These are phyloP conservation scores for Natrix natrix DNA, from an alignment of 2,797 vertebrate genomes.

Conservation along the genomic window DNA sequence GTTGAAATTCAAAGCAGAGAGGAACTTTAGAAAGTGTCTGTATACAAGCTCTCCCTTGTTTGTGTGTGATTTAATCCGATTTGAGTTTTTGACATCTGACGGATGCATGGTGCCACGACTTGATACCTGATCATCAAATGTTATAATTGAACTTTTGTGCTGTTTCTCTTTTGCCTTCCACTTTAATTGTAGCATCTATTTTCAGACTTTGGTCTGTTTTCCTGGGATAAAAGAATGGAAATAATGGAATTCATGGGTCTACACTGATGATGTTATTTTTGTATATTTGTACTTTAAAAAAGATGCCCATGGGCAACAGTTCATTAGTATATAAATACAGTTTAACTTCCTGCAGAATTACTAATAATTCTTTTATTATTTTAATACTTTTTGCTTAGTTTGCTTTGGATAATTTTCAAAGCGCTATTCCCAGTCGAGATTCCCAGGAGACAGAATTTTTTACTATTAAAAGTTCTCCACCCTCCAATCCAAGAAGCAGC, in stretches of 20 bases:
- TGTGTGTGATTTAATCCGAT: not conserved
- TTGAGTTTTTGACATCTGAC: not conserved
- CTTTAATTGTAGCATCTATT: constrained; percentile 20
- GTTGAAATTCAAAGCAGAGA: not conserved
- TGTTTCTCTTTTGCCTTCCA: constrained; percentile 32
- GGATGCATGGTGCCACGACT: not conserved
- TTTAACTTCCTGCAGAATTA: constrained; percentile 70
- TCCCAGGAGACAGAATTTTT: constrained; percentile 71
- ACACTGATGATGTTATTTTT: constrained; percentile 53
- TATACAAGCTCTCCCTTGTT: not conserved
- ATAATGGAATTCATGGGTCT: constrained; percentile 44
- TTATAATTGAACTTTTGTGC: not conserved
- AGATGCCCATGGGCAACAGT: constrained; percentile 51
- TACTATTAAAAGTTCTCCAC: constrained; percentile 69
- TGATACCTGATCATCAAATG: not conserved
- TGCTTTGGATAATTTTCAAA: constrained; percentile 80
- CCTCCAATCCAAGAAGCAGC: constrained; percentile 66
- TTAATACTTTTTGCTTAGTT: constrained; percentile 75
- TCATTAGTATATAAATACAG: constrained; percentile 69
- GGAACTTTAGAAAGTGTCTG: not conserved
- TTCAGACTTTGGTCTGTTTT: constrained; percentile 27
- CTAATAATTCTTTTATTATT: constrained; percentile 65
- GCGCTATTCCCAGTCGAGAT: constrained; percentile 69
- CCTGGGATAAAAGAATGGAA: constrained; percentile 20
- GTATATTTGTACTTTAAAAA: constrained; percentile 39